Percentiles rank a stretch among this genome's conserved stretches.
These are phyloP conservation scores for Drosophila parabipectinata DNA, from an alignment of 1,140 invertebrate species.

Conservation along the genomic window DNA sequence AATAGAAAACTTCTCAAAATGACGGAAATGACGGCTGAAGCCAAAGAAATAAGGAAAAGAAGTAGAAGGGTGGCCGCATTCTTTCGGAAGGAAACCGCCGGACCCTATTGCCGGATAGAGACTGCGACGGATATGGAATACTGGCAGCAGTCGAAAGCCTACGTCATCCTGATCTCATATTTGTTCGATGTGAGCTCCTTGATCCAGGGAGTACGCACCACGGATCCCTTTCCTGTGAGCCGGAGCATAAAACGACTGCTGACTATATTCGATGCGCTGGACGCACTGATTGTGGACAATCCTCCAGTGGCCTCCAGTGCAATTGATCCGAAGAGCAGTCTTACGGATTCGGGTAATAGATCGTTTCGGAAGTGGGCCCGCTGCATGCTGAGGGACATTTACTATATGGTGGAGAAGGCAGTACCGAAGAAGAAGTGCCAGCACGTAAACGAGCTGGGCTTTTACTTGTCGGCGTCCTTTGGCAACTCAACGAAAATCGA, in stretches of 20 bases:
- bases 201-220: slow-evolving; percentile 45
- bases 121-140: slow-evolving; percentile 13
- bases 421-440: slow-evolving; percentile 37
- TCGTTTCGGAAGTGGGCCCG: slow-evolving; percentile 42
- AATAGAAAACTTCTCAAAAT: not conserved
- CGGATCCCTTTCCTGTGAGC: slow-evolving; percentile 31
- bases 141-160: slow-evolving; percentile 44
- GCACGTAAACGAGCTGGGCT: slow-evolving; percentile 49
- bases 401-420: slow-evolving; percentile 38
- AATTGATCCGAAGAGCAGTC: not conserved
- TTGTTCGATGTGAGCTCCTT: slow-evolving; percentile 37
- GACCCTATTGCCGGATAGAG: slow-evolving; percentile 3
- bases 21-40: not conserved
- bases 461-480: slow-evolving; percentile 51
- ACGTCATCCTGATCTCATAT: slow-evolving; percentile 37
- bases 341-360: not conserved
- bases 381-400: slow-evolving; percentile 46
- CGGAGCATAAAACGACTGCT: slow-evolving; percentile 20
- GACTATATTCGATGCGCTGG: slow-evolving; percentile 46
- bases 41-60: not conserved
- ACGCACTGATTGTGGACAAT: slow-evolving; percentile 15
- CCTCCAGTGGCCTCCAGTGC: not conserved
- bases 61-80: slow-evolving; percentile 4
- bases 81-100: slow-evolving; percentile 5
- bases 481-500: slow-evolving; percentile 46